Evolutionary conservation across 2,797 vertebrate genomes (phyloP).

Genomic region (Chiroxiphia lanceolata): DNA sequence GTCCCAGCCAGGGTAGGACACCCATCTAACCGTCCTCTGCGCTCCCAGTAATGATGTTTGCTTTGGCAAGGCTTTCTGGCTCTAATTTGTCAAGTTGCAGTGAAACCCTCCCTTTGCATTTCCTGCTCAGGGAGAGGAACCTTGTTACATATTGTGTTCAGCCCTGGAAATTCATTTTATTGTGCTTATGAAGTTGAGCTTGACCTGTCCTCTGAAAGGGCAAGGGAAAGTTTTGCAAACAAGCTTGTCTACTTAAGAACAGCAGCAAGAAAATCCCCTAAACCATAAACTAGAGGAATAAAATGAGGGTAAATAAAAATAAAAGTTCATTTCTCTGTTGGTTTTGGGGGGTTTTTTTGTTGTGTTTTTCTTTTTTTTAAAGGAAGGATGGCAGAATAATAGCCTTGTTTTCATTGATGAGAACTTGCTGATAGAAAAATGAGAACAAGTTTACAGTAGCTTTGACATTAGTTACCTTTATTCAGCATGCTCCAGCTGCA

Average conservation of each 20-base stretch:
- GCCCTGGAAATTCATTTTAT: conserved; percentile 54
- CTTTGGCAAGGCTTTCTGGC: conserved; percentile 63
- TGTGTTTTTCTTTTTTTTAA: not conserved
- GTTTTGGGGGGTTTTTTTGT: not conserved
- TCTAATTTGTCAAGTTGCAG: conserved; percentile 60
- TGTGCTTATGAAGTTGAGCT: conserved; percentile 18
- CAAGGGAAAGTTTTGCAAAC: conserved; percentile 28
- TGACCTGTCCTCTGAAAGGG: conserved; percentile 28
- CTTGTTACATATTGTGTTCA: conserved; percentile 6
- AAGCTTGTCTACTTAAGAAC: not conserved
- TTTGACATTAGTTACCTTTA: conserved; percentile 92
- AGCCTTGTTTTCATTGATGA: conserved; percentile 83
- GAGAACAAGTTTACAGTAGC: conserved; percentile 90
- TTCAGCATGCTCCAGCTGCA: conserved; percentile 91
- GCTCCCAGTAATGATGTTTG: conserved; percentile 54
- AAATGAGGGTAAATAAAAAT: conserved; percentile 25
- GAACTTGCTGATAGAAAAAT: conserved; percentile 83
- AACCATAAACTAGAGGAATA: not conserved
- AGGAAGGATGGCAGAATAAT: conserved; percentile 51
- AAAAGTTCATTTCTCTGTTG: not conserved
- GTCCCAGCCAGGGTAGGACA: not conserved
- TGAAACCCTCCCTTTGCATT: conserved; percentile 70
- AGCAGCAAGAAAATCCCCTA: not conserved
- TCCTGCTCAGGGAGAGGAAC: conserved; percentile 67
- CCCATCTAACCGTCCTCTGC: conserved; percentile 1